Evolutionary conservation across 1,140 invertebrate genomes (phyloP).

Genomic region (Bombus superbus): DNA sequence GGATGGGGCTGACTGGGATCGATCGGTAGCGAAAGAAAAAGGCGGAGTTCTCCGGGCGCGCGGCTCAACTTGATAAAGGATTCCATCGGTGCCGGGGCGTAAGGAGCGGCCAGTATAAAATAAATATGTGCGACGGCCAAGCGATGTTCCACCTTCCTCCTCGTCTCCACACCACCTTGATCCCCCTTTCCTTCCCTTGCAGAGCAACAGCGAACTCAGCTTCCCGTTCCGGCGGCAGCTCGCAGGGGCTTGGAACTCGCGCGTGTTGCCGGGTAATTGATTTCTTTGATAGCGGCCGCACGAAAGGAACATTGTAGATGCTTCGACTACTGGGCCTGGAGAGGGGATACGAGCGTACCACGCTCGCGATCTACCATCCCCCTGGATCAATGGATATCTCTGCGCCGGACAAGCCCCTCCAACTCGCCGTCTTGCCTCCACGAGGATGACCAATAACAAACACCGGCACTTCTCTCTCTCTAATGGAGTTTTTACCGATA

Average conservation of each 20-base stretch:
- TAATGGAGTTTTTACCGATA: constrained; percentile 83
- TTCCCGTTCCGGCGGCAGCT: constrained; percentile 20
- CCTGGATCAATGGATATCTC: constrained; percentile 79
- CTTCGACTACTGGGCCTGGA: constrained; percentile 43
- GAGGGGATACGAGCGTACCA: constrained; percentile 45
- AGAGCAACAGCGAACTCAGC: neutral
- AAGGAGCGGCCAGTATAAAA: constrained; percentile 72
- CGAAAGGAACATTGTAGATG: constrained; percentile 73
- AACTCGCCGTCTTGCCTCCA: constrained; percentile 52
- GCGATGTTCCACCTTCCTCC: constrained; percentile 7
- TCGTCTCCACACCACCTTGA: neutral
- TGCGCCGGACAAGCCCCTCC: constrained; percentile 72
- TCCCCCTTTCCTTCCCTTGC: neutral
- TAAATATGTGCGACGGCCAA: constrained; percentile 71
- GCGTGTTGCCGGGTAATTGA: constrained; percentile 76
- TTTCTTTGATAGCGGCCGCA: constrained; percentile 77
- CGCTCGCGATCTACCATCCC: constrained; percentile 72
- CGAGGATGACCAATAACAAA: constrained; percentile 82
- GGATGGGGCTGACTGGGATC: constrained; percentile 33
- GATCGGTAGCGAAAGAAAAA: constrained; percentile 58
- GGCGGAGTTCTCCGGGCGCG: constrained; percentile 49
- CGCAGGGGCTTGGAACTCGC: constrained; percentile 53
- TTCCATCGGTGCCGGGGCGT: constrained; percentile 58
- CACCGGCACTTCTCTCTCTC: constrained; percentile 79
- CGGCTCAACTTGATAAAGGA: constrained; percentile 68